phyloP scores from a whole-genome alignment of 2,797 vertebrate genomes.

The Margarornis squamiger region DNA sequence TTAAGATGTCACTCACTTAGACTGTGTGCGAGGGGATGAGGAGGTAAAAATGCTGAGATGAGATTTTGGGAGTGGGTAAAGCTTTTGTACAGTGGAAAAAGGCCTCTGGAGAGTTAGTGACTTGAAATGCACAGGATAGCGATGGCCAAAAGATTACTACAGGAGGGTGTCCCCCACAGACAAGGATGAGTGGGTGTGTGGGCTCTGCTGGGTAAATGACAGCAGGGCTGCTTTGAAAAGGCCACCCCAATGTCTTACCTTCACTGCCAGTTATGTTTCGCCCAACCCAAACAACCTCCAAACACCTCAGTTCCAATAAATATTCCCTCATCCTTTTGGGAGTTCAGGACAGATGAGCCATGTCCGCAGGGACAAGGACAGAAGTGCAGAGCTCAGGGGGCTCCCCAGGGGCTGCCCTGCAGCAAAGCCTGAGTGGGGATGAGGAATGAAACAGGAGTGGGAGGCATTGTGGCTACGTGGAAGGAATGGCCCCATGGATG shows the following conservation, averaged over 20 bases:
- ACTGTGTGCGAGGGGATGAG: background rate
- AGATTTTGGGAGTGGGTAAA: background rate
- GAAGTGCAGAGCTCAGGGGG: background rate
- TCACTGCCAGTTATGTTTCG: background rate
- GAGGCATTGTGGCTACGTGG: background rate
- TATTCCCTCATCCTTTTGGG: background rate
- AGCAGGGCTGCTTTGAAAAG: background rate
- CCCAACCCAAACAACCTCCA: background rate
- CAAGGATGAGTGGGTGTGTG: background rate
- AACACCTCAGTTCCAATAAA: background rate
- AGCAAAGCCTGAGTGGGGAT: rapidly evolving
- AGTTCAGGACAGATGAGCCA: background rate
- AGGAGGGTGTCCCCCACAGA: background rate
- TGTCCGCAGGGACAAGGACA: background rate
- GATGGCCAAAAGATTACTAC: background rate
- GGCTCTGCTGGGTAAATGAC: background rate
- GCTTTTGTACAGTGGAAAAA: background rate
- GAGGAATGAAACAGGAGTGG: rapidly evolving
- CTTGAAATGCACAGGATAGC: background rate
- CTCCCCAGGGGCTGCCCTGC: background rate
- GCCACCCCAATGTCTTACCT: background rate
- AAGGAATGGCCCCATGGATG: background rate
- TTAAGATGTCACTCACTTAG: background rate
- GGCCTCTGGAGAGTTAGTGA: background rate
- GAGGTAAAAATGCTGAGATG: background rate